Evolutionary conservation across 2,113 vertebrate species (phyloP).

Genomic region (Onychostruthus taczanowskii): DNA sequence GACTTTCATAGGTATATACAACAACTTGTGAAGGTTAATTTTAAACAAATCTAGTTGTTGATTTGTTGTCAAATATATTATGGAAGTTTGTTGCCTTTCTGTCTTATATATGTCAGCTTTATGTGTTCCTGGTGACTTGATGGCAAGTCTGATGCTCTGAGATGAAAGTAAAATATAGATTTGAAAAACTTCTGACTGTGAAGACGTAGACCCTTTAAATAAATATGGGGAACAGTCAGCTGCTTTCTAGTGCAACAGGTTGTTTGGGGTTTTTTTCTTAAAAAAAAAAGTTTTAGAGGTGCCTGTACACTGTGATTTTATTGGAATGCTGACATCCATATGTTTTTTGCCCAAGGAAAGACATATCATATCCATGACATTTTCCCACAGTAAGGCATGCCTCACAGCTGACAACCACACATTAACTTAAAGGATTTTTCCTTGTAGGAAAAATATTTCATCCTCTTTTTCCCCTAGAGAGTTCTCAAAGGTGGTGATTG

Average conservation of each 20-base stretch:
- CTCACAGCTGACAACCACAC: background rate
- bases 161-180: background rate
- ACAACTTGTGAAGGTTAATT: background rate
- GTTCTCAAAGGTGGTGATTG: background rate
- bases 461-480: background rate
- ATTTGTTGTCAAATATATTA: background rate
- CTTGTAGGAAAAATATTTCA: background rate
- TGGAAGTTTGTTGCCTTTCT: background rate
- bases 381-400: background rate
- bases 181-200: background rate
- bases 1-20: background rate
- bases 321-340: background rate
- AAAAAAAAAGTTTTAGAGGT: background rate
- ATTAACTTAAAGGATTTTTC: background rate
- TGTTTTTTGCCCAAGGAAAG: background rate
- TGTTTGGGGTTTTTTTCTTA: accelerated
- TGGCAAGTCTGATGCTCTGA: background rate
- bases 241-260: background rate
- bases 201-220: background rate
- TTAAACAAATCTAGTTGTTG: background rate
- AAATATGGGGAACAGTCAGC: background rate
- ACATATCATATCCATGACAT: background rate
- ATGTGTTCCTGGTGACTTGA: background rate
- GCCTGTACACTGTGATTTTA: background rate
- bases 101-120: background rate